Evolutionary conservation across 2,888 invertebrate species (phyloP).

Genomic region (Acleris laterana): DNA sequence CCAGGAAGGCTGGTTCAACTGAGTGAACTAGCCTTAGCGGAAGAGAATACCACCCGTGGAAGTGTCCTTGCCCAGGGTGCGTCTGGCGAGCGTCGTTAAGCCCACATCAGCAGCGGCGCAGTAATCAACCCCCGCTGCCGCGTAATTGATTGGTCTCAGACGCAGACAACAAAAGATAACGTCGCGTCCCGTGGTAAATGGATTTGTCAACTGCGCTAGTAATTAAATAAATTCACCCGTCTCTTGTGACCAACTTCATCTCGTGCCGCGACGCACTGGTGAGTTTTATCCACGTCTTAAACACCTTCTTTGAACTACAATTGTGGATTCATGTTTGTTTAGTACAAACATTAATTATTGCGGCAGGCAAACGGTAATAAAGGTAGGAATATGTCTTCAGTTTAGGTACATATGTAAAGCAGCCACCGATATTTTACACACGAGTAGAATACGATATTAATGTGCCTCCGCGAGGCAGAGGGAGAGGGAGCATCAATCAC

Average conservation of each 20-base stretch:
- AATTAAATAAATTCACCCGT: slow-evolving; percentile 78
- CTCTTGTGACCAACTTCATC: slow-evolving; percentile 52
- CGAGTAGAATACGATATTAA: slow-evolving; percentile 42
- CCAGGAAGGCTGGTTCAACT: too few relatives aligned
- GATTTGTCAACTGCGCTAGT: slow-evolving; percentile 78
- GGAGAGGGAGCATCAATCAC: slow-evolving; percentile 60
- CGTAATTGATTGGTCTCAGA: slow-evolving; percentile 79
- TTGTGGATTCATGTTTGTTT: not conserved
- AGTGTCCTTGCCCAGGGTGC: slow-evolving; percentile 45
- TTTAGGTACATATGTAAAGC: slow-evolving; percentile 39
- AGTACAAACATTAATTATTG: not conserved
- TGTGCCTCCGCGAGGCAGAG: slow-evolving; percentile 40
- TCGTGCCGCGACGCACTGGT: slow-evolving; percentile 47
- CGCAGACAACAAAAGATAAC: slow-evolving; percentile 80
- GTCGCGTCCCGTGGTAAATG: slow-evolving; percentile 68
- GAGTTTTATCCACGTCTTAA: slow-evolving; percentile 51
- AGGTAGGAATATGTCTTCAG: slow-evolving; percentile 33
- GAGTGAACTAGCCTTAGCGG: not conserved
- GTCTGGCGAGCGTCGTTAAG: slow-evolving; percentile 52
- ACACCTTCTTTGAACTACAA: not conserved
- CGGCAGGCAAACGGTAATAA: slow-evolving; percentile 24
- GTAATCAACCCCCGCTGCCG: slow-evolving; percentile 72
- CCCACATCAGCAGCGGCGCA: slow-evolving; percentile 53
- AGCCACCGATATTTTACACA: slow-evolving; percentile 38
- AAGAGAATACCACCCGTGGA: slow-evolving; percentile 11